phyloP scores from a whole-genome alignment of 2,113 vertebrate species.

The Psilopsiagon aymara region DNA sequence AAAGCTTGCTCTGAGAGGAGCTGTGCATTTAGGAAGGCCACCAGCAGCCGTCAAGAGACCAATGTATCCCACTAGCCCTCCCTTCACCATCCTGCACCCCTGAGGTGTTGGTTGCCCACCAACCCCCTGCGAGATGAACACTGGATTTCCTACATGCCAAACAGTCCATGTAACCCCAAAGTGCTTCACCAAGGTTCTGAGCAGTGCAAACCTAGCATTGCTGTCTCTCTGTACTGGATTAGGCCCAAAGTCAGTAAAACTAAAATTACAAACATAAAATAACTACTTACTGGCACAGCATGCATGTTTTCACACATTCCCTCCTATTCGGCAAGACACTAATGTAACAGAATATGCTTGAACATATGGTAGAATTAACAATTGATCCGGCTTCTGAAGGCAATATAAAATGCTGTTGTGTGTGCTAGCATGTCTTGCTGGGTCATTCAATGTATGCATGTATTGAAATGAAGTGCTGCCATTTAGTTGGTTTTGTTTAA shows the following conservation, averaged over 20 bases:
- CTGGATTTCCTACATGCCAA: not conserved
- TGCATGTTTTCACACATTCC: constrained; percentile 63
- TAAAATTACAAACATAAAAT: constrained; percentile 67
- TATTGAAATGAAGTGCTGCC: not conserved
- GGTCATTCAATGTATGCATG: not conserved
- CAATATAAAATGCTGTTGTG: not conserved
- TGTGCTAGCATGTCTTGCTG: not conserved
- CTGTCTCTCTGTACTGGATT: not conserved
- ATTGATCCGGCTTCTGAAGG: constrained; percentile 2
- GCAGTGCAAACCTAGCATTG: not conserved
- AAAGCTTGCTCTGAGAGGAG: not conserved
- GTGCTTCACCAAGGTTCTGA: not conserved
- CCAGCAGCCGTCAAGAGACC: not conserved
- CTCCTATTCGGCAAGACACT: not conserved
- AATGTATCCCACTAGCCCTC: not conserved
- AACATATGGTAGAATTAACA: constrained; percentile 57
- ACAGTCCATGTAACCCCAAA: not conserved
- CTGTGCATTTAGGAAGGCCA: not conserved
- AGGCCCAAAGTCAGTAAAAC: constrained; percentile 62
- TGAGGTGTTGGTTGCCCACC: accelerated
- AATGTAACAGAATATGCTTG: constrained; percentile 36
- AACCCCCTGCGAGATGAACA: not conserved
- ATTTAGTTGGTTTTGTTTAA: not conserved
- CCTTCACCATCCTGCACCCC: accelerated
- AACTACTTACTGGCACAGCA: constrained; percentile 61